These are phyloP conservation scores for Lycia hirtaria DNA, from an alignment of 2,888 invertebrate species.

Conservation along the genomic window DNA sequence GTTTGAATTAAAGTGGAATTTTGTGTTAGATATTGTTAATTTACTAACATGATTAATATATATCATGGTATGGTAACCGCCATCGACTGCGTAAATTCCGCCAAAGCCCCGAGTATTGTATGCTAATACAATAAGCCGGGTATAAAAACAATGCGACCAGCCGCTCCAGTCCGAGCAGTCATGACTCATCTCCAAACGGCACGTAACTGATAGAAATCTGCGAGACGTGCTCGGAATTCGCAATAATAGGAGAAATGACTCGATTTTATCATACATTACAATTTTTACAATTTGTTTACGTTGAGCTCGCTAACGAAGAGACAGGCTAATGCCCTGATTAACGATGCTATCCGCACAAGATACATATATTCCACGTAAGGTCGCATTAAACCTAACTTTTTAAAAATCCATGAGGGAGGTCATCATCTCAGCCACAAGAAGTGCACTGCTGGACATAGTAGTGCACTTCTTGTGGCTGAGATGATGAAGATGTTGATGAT, in stretches of 20 bases:
- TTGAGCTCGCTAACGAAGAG: neutral
- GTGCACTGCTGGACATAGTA: too few relatives aligned
- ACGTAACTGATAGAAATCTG: constrained; percentile 3
- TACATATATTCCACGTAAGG: too few relatives aligned
- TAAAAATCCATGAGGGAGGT: too few relatives aligned
- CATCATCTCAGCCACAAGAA: too few relatives aligned
- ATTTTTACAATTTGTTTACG: neutral
- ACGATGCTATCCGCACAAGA: too few relatives aligned
- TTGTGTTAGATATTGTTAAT: too few relatives aligned
- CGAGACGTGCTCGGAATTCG: neutral
- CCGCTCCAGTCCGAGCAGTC: neutral
- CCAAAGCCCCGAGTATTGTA: constrained; percentile 15
- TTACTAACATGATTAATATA: too few relatives aligned
- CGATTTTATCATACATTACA: neutral
- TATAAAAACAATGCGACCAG: neutral
- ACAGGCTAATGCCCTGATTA: too few relatives aligned
- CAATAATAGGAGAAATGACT: neutral
- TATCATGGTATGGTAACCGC: neutral
- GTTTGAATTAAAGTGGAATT: too few relatives aligned
- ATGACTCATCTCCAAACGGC: neutral
- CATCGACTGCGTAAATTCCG: neutral
- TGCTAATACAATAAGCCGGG: constrained; percentile 14
- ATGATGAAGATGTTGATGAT: too few relatives aligned
- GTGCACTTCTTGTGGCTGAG: too few relatives aligned
- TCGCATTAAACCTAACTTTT: too few relatives aligned